These are phyloP conservation scores for Eulithis prunata DNA, from an alignment of 2,888 invertebrate species.

Conservation along the genomic window DNA sequence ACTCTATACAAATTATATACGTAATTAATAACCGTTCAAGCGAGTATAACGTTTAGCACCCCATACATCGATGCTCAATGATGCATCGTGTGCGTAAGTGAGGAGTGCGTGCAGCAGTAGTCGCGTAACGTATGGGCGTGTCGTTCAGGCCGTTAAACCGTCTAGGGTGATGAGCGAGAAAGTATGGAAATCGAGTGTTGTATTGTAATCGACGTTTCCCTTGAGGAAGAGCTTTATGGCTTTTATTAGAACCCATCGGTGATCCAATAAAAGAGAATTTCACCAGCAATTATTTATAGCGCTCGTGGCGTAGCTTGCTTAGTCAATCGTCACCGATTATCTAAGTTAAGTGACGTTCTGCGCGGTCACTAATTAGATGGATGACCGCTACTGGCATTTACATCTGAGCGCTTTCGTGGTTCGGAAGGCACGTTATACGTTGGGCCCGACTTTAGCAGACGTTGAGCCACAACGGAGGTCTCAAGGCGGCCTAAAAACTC, in stretches of 20 bases:
- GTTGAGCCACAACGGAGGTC: too few relatives aligned
- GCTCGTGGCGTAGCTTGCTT: too few relatives aligned
- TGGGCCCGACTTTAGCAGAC: too few relatives aligned
- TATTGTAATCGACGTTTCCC: constrained; percentile 49
- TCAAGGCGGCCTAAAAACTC: too few relatives aligned
- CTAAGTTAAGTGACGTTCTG: too few relatives aligned
- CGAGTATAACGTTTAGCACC: constrained; percentile 22
- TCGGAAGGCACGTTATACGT: too few relatives aligned
- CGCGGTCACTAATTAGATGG: too few relatives aligned
- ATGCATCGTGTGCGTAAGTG: constrained; percentile 35
- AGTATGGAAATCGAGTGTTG: constrained; percentile 48
- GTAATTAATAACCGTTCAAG: constrained; percentile 20
- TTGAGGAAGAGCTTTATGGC: constrained; percentile 29
- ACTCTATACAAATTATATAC: constrained; percentile 5
- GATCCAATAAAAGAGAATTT: background rate
- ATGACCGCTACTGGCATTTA: too few relatives aligned
- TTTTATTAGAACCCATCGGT: background rate
- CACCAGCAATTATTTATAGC: too few relatives aligned
- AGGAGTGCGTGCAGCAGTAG: constrained; percentile 29
- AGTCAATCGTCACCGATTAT: too few relatives aligned
- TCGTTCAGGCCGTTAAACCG: constrained; percentile 24
- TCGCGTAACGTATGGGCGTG: constrained; percentile 42
- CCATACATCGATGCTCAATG: constrained; percentile 40
- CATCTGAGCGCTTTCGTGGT: too few relatives aligned
- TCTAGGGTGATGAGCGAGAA: constrained; percentile 42